A percentile compares a stretch with the other conserved stretches of the same genome.
These are phyloP conservation scores for Erynnis tages DNA, from an alignment of 2,888 invertebrate species.

Conservation along the genomic window DNA sequence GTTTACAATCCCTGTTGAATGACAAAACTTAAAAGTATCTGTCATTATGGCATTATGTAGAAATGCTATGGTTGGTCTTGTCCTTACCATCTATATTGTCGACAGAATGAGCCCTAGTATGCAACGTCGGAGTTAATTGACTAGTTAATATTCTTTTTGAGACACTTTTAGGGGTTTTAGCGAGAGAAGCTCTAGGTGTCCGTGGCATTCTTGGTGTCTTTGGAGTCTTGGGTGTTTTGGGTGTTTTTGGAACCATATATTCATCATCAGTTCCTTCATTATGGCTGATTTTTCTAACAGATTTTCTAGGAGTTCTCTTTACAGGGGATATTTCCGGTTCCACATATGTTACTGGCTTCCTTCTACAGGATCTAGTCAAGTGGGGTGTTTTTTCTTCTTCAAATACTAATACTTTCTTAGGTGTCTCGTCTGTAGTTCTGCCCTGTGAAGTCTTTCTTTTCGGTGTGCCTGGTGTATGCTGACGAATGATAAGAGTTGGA, in stretches of 20 bases:
- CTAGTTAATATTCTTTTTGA: constrained; percentile 57
- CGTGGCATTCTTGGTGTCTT: constrained; percentile 39
- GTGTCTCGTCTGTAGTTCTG: constrained; percentile 54
- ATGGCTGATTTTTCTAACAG: constrained; percentile 39
- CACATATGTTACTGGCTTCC: constrained; percentile 48
- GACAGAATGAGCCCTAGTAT: constrained; percentile 58
- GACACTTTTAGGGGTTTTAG: constrained; percentile 55
- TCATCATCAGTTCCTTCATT: constrained; percentile 61
- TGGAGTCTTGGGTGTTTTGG: constrained; percentile 40
- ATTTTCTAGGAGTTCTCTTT: constrained; percentile 55
- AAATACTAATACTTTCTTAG: constrained; percentile 61
- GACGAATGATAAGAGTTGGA: constrained; percentile 66
- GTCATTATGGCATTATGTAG: too few species aligned
- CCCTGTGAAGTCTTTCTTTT: constrained; percentile 56
- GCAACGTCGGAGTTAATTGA: constrained; percentile 64
- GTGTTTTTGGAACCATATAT: constrained; percentile 46
- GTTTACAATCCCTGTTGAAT: too few species aligned
- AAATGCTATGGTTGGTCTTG: too few species aligned
- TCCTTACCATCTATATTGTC: constrained; percentile 62
- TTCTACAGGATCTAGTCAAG: constrained; percentile 56
- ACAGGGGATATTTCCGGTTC: constrained; percentile 57
- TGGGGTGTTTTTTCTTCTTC: constrained; percentile 50
- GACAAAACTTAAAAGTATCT: too few species aligned
- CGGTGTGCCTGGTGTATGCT: constrained; percentile 57
- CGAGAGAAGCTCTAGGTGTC: constrained; percentile 29